Percentiles rank a stretch among this genome's conserved stretches.
Evolutionary conservation across 2,113 vertebrate species (phyloP).

Genomic region (Cavia porcellus): DNA sequence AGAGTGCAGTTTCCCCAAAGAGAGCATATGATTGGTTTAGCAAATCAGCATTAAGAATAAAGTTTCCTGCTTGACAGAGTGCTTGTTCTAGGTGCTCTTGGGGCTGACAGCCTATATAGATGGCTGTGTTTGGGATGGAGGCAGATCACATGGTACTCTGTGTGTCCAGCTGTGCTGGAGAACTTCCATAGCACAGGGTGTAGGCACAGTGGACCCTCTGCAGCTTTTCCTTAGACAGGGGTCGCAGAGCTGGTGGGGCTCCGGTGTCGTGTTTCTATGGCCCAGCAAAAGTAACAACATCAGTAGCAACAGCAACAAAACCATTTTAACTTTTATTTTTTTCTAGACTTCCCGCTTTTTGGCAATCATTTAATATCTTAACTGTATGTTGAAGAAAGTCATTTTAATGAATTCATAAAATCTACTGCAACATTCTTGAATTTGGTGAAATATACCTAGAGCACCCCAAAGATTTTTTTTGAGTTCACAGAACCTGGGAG

Average conservation of each 20-base stretch:
- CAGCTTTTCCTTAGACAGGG: accelerated
- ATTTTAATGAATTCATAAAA: background rate
- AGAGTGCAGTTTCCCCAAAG: background rate
- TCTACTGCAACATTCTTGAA: background rate
- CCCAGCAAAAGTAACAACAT: background rate
- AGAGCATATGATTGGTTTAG: background rate
- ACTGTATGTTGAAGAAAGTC: background rate
- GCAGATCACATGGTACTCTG: background rate
- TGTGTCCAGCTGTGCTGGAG: accelerated
- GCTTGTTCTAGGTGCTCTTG: accelerated
- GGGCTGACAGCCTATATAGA: accelerated
- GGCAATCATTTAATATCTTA: background rate
- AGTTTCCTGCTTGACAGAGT: background rate
- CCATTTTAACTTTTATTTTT: background rate
- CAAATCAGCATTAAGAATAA: background rate
- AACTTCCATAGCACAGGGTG: background rate
- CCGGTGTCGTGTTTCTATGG: accelerated
- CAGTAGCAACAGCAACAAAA: background rate
- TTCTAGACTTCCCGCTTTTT: background rate
- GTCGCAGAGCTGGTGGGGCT: background rate
- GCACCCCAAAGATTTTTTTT: background rate
- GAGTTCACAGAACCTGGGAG: background rate
- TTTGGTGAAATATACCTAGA: background rate
- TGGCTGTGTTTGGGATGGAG: background rate
- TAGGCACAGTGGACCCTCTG: background rate